A percentile compares a stretch with the other conserved stretches of the same genome.
phyloP scores from a whole-genome alignment of 2,113 vertebrate genomes.

The Suncus etruscus region DNA sequence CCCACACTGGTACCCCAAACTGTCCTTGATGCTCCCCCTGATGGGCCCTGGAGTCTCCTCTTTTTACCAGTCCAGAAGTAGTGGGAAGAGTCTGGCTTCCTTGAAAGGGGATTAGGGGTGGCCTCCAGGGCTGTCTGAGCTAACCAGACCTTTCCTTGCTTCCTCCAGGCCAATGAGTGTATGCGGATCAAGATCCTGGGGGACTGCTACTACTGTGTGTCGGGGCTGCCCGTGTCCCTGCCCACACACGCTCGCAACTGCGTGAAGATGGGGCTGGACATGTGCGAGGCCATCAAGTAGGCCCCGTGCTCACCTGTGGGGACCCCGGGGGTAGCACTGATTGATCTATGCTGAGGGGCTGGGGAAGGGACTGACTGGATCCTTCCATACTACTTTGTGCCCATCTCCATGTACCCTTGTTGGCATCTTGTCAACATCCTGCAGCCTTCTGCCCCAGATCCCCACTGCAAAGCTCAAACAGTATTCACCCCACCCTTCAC shows the following conservation, averaged over 20 bases:
- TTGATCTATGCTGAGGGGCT: not conserved
- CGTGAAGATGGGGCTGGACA: constrained; percentile 99
- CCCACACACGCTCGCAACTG: constrained; percentile 98
- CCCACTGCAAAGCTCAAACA: too few relatives aligned
- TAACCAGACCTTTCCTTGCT: not conserved
- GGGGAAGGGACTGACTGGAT: too few relatives aligned
- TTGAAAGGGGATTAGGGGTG: too few relatives aligned
- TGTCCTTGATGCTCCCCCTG: not conserved
- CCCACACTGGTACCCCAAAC: too few relatives aligned
- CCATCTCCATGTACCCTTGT: not conserved
- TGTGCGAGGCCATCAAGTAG: constrained; percentile 99
- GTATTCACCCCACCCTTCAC: too few relatives aligned
- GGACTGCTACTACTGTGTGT: constrained; percentile 99
- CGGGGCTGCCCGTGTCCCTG: constrained; percentile 96
- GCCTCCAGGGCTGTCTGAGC: not conserved
- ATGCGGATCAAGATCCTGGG: constrained; percentile 99
- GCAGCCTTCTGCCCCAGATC: too few relatives aligned
- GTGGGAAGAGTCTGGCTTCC: too few relatives aligned
- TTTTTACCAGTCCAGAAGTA: not conserved
- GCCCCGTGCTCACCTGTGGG: constrained; percentile 71
- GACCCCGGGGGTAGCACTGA: accelerated
- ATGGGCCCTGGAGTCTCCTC: accelerated
- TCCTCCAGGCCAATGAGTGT: constrained; percentile 96
- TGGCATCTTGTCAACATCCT: too few relatives aligned
- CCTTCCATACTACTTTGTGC: too few relatives aligned